Base-by-base conservation (phyloP, 64 coral and sea anemone species). In the Stylophora pistillata region DNA sequence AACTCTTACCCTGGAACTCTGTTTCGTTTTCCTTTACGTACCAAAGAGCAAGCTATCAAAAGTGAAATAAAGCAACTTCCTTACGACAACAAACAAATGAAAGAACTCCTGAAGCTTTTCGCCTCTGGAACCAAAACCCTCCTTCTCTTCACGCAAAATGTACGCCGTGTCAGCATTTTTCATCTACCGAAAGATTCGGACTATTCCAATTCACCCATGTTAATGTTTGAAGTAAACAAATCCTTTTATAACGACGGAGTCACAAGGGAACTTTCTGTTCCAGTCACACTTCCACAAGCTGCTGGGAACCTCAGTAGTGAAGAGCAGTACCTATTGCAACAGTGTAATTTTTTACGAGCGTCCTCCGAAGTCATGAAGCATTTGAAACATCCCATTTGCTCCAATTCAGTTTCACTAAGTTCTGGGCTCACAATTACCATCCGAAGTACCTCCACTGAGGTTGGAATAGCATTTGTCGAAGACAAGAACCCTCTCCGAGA, bases 111-210 rank as follows among this genome's bases (percentile, higher is more conserved):
- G 26, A 17, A 72, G 58, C 87, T 91, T 20, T 71, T 95, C 26
- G 23, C 82, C 9, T 12, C 71, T 5, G 88, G 88, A 12, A 78
- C 89, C 1, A 71, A 95, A 14, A 77, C 78, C 13, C 81, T 95
- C 20, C 71, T 95, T 1, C n/a, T 95, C 29, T 95, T 95, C 85
- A 95, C 89, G 23, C 93, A 95, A 57, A 95, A 95, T 61, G 94
- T 95, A 25, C 62, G 55, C 17, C 78, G 65, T 60, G 85, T 95
- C 27, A 81, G 62, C 2, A 74, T 95, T 23, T 88, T 74, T 23
- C 85, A 87, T 13, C 66, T 95, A 16, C 65, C 74, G n/a, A 73
- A 30, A 57, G 82, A 87, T 30, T 53, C 71, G 15, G 15, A 25
- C 33, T 66, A 84, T 81, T 63, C 77, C 23, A 73, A 76, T 13